Evolutionary conservation across 2,888 invertebrate species (phyloP).

Genomic region (Callyntrura guangdongensis): DNA sequence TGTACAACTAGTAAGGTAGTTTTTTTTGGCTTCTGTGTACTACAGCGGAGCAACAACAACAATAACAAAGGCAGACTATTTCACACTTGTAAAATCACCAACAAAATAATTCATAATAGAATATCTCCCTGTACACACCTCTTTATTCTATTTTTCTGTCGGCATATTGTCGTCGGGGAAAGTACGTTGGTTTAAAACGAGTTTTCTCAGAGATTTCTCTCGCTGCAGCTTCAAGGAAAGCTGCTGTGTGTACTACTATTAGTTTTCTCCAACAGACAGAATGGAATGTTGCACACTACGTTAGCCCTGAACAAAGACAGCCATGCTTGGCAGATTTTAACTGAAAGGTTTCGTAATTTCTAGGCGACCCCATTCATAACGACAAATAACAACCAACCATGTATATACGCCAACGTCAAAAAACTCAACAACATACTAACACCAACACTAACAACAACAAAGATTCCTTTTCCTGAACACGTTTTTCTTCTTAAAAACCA

Average conservation of each 20-base stretch:
- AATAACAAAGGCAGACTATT: slow-evolving; percentile 50
- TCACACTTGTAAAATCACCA: slow-evolving; percentile 53
- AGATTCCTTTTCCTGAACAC: neutral
- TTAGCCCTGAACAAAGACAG: slow-evolving; percentile 51
- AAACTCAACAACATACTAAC: no score
- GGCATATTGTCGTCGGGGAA: neutral
- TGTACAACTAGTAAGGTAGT: neutral
- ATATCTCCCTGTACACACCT: neutral
- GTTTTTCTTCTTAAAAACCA: neutral
- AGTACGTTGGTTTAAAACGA: neutral
- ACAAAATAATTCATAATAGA: slow-evolving; percentile 63
- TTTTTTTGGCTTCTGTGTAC: neutral
- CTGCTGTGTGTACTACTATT: neutral
- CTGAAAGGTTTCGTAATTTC: slow-evolving; percentile 59
- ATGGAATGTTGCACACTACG: slow-evolving; percentile 38
- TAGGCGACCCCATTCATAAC: slow-evolving; percentile 53
- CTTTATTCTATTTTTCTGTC: no score
- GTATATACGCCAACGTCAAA: slow-evolving; percentile 17
- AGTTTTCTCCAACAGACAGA: neutral
- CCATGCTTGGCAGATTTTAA: slow-evolving; percentile 41
- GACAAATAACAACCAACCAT: slow-evolving; percentile 20
- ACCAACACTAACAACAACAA: no score
- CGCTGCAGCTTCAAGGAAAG: neutral
- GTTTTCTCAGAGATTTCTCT: slow-evolving; percentile 17
- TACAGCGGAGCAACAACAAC: neutral